Base-by-base conservation (phyloP, 2,888 invertebrate genomes). In the Brachypalpus laphriformis region DNA sequence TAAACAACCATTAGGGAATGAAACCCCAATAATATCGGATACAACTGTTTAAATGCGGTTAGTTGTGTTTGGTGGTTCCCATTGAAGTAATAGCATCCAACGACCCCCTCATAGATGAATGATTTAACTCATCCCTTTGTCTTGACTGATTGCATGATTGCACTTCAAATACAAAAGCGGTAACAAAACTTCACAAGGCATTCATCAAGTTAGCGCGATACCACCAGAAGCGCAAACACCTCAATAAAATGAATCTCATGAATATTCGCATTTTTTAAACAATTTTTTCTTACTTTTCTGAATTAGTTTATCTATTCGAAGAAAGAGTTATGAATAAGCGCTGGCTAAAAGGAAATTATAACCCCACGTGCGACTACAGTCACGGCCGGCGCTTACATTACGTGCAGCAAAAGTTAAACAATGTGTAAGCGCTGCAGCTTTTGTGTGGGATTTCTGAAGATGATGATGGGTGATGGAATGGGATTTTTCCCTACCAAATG, bases 361-460 rank as follows among this genome's bases (percentile, higher is more conserved):
- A 0, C 7, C 49, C 59, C 71, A 71, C 59, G 71, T 71, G 59
- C 59, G 57, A 57, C 45, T 70, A 14, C 40, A 45, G 47, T 22
- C 70, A 54, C 18, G 42, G 70, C 31, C 18, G 42, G 70, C 31
- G 45, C 14, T 45, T 16, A 31, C 5, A 28, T 7, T 37, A 54
- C 54, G 45, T 70, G 45, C 63, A 22, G 31, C 63, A 63, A 63
- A 18, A 45, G 42, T 59, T 40, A 16, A 59, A 59, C 59, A 59
- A 59, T 40, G 14, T 57, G 5, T 37, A 37, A 37, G 7, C 20
- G 34, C 2, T 20, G 3, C 47, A 47, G 47, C 47, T 20, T 18
- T 47, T 47, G 47, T 47, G 20, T 47, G 47, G 47, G 47, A 47
- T 20, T 47, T 47, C 47, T 20, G 20, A 9, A 47, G 45, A 45